Conservation (phyloP, 2,888 invertebrate genomes). For the Tanypteryx hageni region DNA sequence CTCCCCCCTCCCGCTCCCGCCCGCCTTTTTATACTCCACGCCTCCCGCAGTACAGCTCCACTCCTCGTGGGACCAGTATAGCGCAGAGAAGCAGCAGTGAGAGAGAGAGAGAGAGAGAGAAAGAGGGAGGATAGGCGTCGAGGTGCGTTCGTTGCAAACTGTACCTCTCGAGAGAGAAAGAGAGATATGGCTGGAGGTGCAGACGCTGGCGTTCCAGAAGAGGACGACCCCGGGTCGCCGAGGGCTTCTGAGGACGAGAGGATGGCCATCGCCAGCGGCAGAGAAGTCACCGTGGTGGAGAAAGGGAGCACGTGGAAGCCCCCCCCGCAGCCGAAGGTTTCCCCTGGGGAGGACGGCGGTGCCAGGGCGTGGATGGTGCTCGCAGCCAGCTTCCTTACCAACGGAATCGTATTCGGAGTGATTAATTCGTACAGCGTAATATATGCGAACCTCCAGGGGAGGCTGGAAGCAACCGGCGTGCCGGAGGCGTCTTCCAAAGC, state of each 20-base stretch:
- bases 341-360: conserved; percentile 87
- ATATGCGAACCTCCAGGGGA: conserved; percentile 82
- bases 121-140: no score
- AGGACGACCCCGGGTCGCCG: no score
- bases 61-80: conserved; percentile 6
- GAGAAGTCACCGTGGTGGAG: no score
- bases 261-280: no score
- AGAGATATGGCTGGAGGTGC: neutral
- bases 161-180: no score
- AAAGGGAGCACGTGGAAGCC: no score
- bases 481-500: conserved; percentile 88
- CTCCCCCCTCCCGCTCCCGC: neutral
- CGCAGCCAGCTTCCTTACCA: conserved; percentile 90
- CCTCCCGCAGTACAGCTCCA: neutral
- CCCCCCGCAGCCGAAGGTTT: no score
- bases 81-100: neutral
- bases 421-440: conserved; percentile 93
- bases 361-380: conserved; percentile 88
- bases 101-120: no score
- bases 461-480: conserved; percentile 81
- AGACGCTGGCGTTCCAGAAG: neutral
- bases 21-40: neutral
- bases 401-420: conserved; percentile 93
- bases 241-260: no score
- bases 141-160: no score